Conservation (phyloP, 1,140 invertebrate species). For the Panagrolaimus sp. region DNA sequence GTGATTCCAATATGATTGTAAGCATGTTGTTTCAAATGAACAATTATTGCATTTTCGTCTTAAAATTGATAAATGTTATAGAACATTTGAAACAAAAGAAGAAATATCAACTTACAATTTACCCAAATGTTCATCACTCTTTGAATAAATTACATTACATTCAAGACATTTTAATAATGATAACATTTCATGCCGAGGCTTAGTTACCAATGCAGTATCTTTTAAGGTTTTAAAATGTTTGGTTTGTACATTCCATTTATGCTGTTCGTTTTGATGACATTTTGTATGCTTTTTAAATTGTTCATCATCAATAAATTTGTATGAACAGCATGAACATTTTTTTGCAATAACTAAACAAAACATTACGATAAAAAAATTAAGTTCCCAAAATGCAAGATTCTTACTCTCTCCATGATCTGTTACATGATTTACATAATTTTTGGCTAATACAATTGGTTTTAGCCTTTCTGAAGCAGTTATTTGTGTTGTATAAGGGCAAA, state of each 20-base stretch:
- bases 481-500: slow-evolving; percentile 9
- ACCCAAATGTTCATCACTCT: background rate
- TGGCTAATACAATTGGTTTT: slow-evolving; percentile 14
- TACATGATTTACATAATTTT: slow-evolving; percentile 22
- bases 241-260: background rate
- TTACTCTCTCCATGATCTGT: slow-evolving; percentile 19
- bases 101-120: background rate
- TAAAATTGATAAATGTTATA: too few species aligned
- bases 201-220: background rate
- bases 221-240: slow-evolving; percentile 6
- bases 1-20: background rate
- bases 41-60: background rate
- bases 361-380: background rate
- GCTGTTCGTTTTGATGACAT: background rate
- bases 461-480: slow-evolving; percentile 14
- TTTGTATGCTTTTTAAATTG: background rate
- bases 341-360: background rate
- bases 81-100: too few species aligned
- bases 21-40: background rate
- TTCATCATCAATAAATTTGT: background rate
- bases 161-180: background rate
- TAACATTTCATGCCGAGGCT: background rate
- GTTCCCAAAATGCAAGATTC: background rate
- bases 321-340: slow-evolving; percentile 12
- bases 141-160: background rate